These are phyloP conservation scores for Bradysia coprophila DNA, from an alignment of 1,140 invertebrate genomes.

Conservation along the genomic window DNA sequence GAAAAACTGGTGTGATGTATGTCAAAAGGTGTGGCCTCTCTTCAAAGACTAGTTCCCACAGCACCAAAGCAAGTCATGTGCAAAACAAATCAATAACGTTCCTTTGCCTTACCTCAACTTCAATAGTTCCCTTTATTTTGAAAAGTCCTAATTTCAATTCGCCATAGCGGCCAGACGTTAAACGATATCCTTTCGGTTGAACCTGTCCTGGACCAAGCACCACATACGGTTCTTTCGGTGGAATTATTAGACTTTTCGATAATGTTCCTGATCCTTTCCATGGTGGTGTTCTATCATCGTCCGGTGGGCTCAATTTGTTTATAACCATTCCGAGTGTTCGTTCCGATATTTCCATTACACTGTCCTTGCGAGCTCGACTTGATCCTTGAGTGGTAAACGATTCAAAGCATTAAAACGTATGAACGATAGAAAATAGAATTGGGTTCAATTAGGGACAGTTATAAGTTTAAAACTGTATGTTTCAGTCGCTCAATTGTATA, in stretches of 20 bases:
- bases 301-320: slow-evolving; percentile 12
- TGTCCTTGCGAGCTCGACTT: slow-evolving; percentile 3
- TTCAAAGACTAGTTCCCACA: too few species aligned
- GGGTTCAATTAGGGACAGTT: background rate
- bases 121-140: slow-evolving; percentile 78
- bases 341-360: slow-evolving; percentile 6
- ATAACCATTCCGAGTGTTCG: slow-evolving; percentile 1
- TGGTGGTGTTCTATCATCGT: background rate
- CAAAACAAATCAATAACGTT: background rate
- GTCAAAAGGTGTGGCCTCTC: too few species aligned
- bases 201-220: slow-evolving; percentile 60
- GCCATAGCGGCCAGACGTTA: slow-evolving; percentile 45
- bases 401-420: background rate
- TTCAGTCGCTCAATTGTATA: too few species aligned
- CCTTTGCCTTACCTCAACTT: slow-evolving; percentile 55
- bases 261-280: background rate
- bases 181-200: slow-evolving; percentile 47
- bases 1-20: too few species aligned
- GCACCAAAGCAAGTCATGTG: background rate
- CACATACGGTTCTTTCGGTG: slow-evolving; percentile 17
- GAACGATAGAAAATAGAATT: background rate
- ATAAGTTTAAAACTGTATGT: background rate
- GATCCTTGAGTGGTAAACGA: background rate
- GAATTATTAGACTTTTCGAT: background rate
- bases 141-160: slow-evolving; percentile 74